phyloP scores from a whole-genome alignment of 1,140 invertebrate genomes.

The Holotrichia oblita region DNA sequence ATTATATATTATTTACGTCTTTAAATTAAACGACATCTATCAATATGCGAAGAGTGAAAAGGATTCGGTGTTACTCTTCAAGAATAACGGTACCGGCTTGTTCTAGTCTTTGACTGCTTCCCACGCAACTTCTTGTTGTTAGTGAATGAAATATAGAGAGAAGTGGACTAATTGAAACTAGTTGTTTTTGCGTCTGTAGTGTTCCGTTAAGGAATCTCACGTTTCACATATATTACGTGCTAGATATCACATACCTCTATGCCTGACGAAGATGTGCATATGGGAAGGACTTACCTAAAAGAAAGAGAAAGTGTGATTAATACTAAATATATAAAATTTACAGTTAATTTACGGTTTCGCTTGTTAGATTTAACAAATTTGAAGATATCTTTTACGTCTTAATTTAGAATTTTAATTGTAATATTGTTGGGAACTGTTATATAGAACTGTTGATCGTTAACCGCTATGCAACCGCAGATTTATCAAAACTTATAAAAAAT shows the following conservation, averaged over 20 bases:
- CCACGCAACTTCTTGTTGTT: neutral
- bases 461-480: no score
- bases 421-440: no score
- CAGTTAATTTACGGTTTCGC: neutral
- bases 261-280: neutral
- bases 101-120: neutral
- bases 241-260: constrained; percentile 18
- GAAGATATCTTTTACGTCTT: no score
- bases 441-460: no score
- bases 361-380: no score
- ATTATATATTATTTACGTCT: constrained; percentile 2
- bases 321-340: neutral
- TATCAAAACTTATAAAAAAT: no score
- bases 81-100: constrained; percentile 20
- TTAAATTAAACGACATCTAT: neutral
- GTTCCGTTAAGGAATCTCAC: neutral
- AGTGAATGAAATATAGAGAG: constrained; percentile 21
- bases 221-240: constrained; percentile 1
- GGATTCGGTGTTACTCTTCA: neutral
- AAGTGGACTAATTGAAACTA: constrained; percentile 15
- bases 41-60: constrained; percentile 9
- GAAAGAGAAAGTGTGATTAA: constrained; percentile 23
- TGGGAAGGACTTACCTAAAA: constrained; percentile 13
- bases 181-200: constrained; percentile 12
- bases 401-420: no score